phyloP scores from a whole-genome alignment of 2,888 invertebrate genomes.

The Carabus problematicus region DNA sequence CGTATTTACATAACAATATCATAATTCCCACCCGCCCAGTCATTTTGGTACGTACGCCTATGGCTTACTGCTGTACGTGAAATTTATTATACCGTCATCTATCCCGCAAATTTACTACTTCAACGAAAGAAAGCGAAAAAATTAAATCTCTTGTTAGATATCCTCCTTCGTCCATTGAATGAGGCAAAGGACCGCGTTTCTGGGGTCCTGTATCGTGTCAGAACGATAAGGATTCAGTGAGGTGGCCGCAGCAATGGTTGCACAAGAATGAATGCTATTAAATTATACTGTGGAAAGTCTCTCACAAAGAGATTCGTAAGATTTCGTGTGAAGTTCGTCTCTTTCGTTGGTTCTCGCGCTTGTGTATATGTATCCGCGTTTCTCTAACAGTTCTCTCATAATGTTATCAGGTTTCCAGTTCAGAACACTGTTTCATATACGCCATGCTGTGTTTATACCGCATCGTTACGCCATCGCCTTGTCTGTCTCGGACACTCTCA shows the following conservation, averaged over 20 bases:
- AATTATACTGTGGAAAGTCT: constrained; percentile 3
- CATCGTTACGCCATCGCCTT: too few species aligned
- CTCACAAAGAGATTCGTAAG: constrained; percentile 6
- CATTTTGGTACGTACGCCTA: too few species aligned
- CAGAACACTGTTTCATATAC: constrained; percentile 5
- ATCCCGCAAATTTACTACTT: too few species aligned
- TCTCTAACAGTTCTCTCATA: background rate
- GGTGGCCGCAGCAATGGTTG: background rate
- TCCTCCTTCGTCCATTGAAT: too few species aligned
- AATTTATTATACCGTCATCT: too few species aligned
- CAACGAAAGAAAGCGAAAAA: background rate
- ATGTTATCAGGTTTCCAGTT: constrained; percentile 11
- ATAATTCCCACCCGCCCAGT: too few species aligned
- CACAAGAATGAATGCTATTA: constrained; percentile 2
- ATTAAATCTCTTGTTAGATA: background rate
- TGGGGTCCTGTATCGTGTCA: too few species aligned
- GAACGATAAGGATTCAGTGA: too few species aligned
- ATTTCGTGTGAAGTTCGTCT: background rate
- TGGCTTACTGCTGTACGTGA: too few species aligned
- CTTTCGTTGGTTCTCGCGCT: background rate
- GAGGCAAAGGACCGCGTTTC: too few species aligned
- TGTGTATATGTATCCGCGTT: background rate
- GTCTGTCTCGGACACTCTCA: too few species aligned
- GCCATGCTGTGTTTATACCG: background rate
- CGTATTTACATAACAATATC: too few species aligned